Evolutionary conservation across 1,140 invertebrate species (phyloP).

Genomic region (Dendroctonus valens): DNA sequence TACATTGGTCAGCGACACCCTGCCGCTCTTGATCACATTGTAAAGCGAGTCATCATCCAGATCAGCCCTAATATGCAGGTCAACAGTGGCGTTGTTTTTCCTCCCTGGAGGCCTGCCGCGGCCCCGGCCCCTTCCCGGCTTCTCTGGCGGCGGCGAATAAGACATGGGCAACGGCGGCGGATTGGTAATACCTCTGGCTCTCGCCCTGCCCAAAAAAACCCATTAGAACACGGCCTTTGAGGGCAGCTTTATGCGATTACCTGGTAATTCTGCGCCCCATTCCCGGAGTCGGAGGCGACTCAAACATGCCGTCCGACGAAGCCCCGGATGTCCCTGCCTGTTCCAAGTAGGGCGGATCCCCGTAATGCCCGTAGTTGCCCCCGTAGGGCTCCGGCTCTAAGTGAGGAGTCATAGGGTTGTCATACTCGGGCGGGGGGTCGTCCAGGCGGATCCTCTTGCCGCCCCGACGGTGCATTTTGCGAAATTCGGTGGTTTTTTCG

Average conservation of each 20-base stretch:
- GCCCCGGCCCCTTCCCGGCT: slow-evolving; percentile 40
- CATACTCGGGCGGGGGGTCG: slow-evolving; percentile 83
- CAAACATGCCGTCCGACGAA: slow-evolving; percentile 48
- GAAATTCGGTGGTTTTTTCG: background rate
- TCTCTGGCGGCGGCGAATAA: slow-evolving; percentile 37
- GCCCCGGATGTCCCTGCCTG: slow-evolving; percentile 42
- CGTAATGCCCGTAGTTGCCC: slow-evolving; percentile 43
- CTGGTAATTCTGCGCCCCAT: slow-evolving; percentile 41
- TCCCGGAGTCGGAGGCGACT: slow-evolving; percentile 50
- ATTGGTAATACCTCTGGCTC: slow-evolving; percentile 51
- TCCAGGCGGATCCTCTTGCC: slow-evolving; percentile 90
- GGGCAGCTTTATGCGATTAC: background rate
- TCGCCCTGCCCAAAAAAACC: slow-evolving; percentile 40
- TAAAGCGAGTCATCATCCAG: slow-evolving; percentile 77
- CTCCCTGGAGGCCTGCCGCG: slow-evolving; percentile 52
- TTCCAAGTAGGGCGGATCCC: slow-evolving; percentile 42
- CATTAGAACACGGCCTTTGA: background rate
- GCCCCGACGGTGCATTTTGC: slow-evolving; percentile 73
- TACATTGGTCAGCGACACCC: slow-evolving; percentile 78
- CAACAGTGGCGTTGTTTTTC: slow-evolving; percentile 48
- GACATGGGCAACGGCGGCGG: slow-evolving; percentile 38
- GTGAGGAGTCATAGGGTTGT: slow-evolving; percentile 75
- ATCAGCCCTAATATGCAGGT: slow-evolving; percentile 40
- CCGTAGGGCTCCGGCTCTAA: slow-evolving; percentile 56
- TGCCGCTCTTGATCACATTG: slow-evolving; percentile 76